Base-by-base conservation (phyloP, 1,140 invertebrate genomes). In the Brachystomella parvula region DNA sequence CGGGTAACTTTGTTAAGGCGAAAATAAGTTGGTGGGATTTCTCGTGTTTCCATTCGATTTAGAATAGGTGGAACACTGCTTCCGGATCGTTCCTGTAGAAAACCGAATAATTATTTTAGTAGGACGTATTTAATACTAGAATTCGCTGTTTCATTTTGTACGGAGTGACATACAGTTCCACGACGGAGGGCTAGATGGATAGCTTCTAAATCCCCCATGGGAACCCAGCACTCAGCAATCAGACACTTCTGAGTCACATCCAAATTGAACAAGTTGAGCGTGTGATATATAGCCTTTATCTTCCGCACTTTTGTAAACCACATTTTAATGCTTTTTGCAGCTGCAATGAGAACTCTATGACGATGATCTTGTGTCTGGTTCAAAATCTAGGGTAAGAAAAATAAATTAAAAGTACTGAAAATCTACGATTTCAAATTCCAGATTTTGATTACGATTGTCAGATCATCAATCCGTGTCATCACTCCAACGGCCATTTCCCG, bases 141-240 rank as follows among this genome's bases (percentile, higher is more conserved):
- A n/a, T n/a, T n/a, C n/a, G n/a, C n/a, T n/a, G n/a, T n/a, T n/a
- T n/a, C n/a, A n/a, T n/a, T n/a, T n/a, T n/a, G n/a, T n/a, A n/a
- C n/a, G n/a, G n/a, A n/a, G n/a, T n/a, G n/a, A 79, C 84, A 83
- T 82, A 94, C 89, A 60, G 93, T 96, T 77, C 94, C 95, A 66
- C 89, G 81, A 66, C 90, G 82, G 30, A 97, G 78, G 57, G 94
- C 88, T 74, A 94, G 79, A 78, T 97, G 89, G 62, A 93, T 91
- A 30, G 87, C 87, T 76, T 94, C 90, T 68, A 97, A 80, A 76
- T 97, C 94, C 29, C 89, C 78, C 0, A 93, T 85, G 0, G 97
- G 94, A 71, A 97, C 94, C 97, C 97, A 99, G 76, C 95, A 98
- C 81, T 99, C 97, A 29, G 95, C 96, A 75, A 99, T 98, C 68